Evolutionary conservation across 2,888 invertebrate genomes (phyloP).

Genomic region (Diarsia dahlii): DNA sequence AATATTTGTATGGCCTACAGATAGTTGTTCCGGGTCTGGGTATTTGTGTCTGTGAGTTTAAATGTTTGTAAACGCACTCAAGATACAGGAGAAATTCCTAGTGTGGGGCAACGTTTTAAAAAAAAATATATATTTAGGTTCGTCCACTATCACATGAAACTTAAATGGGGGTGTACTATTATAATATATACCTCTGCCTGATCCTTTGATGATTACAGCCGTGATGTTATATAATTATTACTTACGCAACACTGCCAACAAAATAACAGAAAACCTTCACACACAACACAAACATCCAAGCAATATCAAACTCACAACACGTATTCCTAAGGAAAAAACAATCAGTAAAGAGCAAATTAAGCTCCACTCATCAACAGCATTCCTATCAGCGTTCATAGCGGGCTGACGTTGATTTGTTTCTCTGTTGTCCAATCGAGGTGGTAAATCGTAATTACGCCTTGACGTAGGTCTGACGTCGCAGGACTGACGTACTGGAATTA

Average conservation of each 20-base stretch:
- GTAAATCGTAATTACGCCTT: constrained; percentile 80
- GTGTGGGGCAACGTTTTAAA: no score
- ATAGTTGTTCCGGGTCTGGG: no score
- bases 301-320: constrained; percentile 31
- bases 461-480: constrained; percentile 76
- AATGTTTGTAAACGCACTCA: no score
- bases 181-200: no score
- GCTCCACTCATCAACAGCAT: constrained; percentile 55
- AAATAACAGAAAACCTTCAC: background rate
- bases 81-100: no score
- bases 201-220: background rate
- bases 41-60: no score
- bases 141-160: no score
- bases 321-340: constrained; percentile 54
- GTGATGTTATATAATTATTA: background rate
- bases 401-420: constrained; percentile 76
- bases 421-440: constrained; percentile 75
- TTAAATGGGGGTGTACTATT: no score
- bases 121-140: no score
- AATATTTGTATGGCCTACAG: no score
- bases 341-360: constrained; percentile 62
- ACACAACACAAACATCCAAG: background rate
- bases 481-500: constrained; percentile 49
- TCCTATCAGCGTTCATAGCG: constrained; percentile 52
- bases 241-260: background rate